Base-by-base conservation (phyloP, 2,888 invertebrate species). In the Sisyra nigra region DNA sequence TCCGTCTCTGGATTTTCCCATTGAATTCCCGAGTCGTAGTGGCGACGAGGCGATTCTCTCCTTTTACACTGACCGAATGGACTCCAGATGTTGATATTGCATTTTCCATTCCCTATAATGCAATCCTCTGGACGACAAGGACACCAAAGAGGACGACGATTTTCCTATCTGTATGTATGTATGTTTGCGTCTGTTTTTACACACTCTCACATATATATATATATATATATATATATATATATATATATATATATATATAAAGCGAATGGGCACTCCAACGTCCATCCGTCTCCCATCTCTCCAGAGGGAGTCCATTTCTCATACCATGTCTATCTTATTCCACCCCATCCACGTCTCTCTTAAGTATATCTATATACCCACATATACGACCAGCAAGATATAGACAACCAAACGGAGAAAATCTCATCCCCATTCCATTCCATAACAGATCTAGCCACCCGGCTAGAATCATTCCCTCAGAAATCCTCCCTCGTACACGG, bases 21-120 rank as follows among this genome's bases (percentile, higher is more conserved):
- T 24, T 24, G 24, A 24, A 24, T 24, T 24, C 24, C 24, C 24
- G 24, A 24, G 24, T 24, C 24, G 24, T 24, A 7, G 24, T 24
- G 24, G 24, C 24, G 24, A 24, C 24, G 3, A 7, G 24, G 24
- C 24, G 24, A 24, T 24, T 24, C 24, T 24, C 24, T 24, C 24
- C 24, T 24, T 24, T 24, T 24, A 24, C 24, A 24, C 24, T 24
- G 24, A 24, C 32, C 35, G 24, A 35, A 42, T 42, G 42, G 42
- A 42, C 32, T 42, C 42, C 47, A 48, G 47, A 46, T 49, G 49
- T 51, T 50, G 61, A 61, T 61, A 60, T 64, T 63, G 62, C 62
- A 63, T 64, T 62, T 63, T 62, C 61, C 60, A 60, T 62, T 62
- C 62, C 60, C 60, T 62, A 61, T 62, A 62, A 63, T 63, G 63